These are phyloP conservation scores for Venustoraphidia nigricollis DNA, from an alignment of 2,888 invertebrate genomes.

Conservation along the genomic window DNA sequence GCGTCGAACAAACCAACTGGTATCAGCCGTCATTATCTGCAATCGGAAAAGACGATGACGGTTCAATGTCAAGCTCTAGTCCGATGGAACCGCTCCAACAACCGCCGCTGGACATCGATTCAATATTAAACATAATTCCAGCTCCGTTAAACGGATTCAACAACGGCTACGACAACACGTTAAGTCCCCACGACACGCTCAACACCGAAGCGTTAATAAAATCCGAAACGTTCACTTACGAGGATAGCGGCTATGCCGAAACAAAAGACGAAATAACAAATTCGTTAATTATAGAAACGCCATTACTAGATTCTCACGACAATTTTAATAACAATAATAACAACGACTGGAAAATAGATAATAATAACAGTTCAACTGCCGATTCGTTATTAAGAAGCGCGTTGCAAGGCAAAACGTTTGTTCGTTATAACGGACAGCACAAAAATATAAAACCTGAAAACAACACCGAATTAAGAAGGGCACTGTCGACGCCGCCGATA, in stretches of 20 bases:
- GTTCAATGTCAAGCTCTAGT: conserved; percentile 41
- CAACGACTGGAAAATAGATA: conserved; percentile 67
- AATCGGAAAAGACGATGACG: conserved; percentile 47
- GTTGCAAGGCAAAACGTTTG: conserved; percentile 58
- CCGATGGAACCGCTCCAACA: conserved; percentile 38
- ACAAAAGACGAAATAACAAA: conserved; percentile 37
- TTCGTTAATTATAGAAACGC: conserved; percentile 32
- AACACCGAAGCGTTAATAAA: conserved; percentile 47
- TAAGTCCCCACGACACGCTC: conserved; percentile 25
- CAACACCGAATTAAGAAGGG: conserved; percentile 37
- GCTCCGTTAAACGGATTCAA: conserved; percentile 30
- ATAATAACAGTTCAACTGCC: conserved; percentile 41
- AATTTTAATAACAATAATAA: conserved; percentile 50
- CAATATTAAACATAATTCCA: conserved; percentile 59
- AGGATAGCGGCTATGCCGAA: conserved; percentile 61
- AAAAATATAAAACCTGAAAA: conserved; percentile 20
- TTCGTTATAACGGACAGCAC: conserved; percentile 23
- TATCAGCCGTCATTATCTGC: conserved; percentile 40
- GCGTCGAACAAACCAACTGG: conserved; percentile 38
- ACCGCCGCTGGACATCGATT: conserved; percentile 59
- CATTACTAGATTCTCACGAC: conserved; percentile 37
- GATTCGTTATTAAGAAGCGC: conserved; percentile 71
- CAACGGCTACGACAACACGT: conserved; percentile 41
- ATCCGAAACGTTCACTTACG: conserved; percentile 57
- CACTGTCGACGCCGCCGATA: conserved; percentile 30